Percentiles rank a stretch among this genome's conserved stretches.
Conservation (phyloP, 2,113 vertebrate species). For the Hydropotes inermis region DNA sequence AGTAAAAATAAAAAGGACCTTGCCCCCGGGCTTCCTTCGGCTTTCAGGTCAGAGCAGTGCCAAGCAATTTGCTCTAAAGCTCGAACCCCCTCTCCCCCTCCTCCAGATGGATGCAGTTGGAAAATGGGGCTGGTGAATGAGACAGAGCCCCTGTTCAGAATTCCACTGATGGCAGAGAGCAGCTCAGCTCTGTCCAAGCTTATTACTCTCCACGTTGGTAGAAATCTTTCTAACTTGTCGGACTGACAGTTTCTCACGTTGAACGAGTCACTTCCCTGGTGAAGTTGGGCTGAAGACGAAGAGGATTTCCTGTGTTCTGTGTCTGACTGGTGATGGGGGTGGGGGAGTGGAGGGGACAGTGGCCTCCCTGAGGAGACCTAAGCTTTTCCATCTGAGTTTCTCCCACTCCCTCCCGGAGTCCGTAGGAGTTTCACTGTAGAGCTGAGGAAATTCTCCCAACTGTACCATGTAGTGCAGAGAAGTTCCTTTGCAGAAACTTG, state of each 20-base stretch:
- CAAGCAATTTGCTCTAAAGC: conserved; percentile 44
- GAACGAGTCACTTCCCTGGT: neutral
- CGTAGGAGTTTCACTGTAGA: conserved; percentile 59
- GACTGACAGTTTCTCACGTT: neutral
- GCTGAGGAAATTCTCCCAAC: conserved; percentile 69
- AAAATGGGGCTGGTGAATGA: neutral
- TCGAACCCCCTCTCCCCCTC: neutral
- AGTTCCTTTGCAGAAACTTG: conserved; percentile 65
- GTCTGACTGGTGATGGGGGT: neutral
- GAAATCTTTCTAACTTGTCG: neutral
- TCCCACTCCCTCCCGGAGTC: conserved; percentile 49
- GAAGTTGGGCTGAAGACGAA: neutral
- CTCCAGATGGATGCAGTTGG: neutral
- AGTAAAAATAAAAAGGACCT: conserved; percentile 64
- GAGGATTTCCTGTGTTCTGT: conserved; percentile 4
- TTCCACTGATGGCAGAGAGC: neutral
- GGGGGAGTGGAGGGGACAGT: fast-evolving
- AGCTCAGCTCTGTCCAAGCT: neutral
- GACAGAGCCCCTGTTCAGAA: neutral
- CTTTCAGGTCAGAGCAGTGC: conserved; percentile 6
- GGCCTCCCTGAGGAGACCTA: conserved; percentile 39
- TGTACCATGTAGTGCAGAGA: conserved; percentile 36
- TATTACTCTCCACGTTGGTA: neutral
- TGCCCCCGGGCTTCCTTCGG: conserved; percentile 41
- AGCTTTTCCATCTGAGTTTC: conserved; percentile 42